These are phyloP conservation scores for Zaprionus ornatus DNA, from an alignment of 1,140 invertebrate species.

Conservation along the genomic window DNA sequence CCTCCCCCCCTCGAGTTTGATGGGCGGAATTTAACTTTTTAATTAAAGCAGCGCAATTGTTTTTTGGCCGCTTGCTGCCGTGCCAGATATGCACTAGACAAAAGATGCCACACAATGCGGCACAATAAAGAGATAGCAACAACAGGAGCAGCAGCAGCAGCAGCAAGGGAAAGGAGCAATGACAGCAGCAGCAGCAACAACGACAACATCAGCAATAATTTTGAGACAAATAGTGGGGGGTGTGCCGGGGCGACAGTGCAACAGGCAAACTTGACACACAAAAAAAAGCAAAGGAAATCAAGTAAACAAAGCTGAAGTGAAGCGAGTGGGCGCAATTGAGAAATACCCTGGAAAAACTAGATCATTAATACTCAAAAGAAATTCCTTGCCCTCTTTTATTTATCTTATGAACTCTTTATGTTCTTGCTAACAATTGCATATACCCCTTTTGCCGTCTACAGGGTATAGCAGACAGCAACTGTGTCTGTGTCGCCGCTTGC, in stretches of 20 bases:
- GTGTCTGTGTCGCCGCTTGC: too few species aligned
- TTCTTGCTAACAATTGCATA: not conserved
- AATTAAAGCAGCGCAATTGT: slow-evolving; percentile 73
- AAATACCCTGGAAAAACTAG: not conserved
- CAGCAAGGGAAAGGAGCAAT: slow-evolving; percentile 12
- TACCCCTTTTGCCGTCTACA: not conserved
- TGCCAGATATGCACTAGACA: slow-evolving; percentile 46
- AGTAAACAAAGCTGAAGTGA: slow-evolving; percentile 1
- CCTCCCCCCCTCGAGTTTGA: slow-evolving; percentile 35
- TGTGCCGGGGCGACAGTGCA: slow-evolving; percentile 47
- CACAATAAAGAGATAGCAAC: slow-evolving; percentile 5
- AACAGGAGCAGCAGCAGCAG: slow-evolving; percentile 11
- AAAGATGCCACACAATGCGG: slow-evolving; percentile 41
- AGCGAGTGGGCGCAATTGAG: not conserved
- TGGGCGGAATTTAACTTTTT: slow-evolving; percentile 72
- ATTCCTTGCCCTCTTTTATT: not conserved
- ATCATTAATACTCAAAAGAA: not conserved
- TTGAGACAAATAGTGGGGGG: slow-evolving; percentile 4
- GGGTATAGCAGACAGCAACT: too few species aligned
- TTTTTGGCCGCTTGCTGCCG: slow-evolving; percentile 33
- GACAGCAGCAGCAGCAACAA: slow-evolving; percentile 23
- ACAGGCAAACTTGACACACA: slow-evolving; percentile 69
- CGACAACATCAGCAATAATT: slow-evolving; percentile 38
- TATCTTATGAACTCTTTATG: too few species aligned
- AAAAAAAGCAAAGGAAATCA: slow-evolving; percentile 26